Conservation (phyloP, 1,140 invertebrate genomes). For the Eumaeus atala region DNA sequence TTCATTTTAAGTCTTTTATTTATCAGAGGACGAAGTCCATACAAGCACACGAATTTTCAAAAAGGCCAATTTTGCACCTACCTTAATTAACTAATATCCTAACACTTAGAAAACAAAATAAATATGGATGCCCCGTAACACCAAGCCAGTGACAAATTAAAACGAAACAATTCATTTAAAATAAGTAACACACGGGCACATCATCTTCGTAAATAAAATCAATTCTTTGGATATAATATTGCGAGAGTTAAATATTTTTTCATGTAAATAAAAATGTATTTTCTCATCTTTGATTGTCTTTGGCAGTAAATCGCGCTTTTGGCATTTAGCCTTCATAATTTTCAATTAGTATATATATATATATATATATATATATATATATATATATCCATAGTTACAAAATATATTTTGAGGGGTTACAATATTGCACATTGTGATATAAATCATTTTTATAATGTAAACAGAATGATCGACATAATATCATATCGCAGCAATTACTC, state of each 20-base stretch:
- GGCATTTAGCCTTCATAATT: neutral
- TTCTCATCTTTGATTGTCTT: conserved; percentile 14
- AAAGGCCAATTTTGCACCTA: conserved; percentile 44
- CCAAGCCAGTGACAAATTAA: conserved; percentile 19
- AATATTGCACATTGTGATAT: too few relatives aligned
- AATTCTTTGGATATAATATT: conserved; percentile 38
- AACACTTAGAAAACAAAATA: conserved; percentile 23
- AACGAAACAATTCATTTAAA: conserved; percentile 6
- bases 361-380: too few relatives aligned
- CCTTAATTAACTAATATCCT: conserved; percentile 27
- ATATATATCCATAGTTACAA: too few relatives aligned
- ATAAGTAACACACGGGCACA: too few relatives aligned
- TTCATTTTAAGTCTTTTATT: conserved; percentile 53
- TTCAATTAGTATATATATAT: too few relatives aligned
- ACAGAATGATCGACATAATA: too few relatives aligned
- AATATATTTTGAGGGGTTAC: too few relatives aligned
- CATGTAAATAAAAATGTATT: conserved; percentile 5
- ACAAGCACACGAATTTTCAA: conserved; percentile 45
- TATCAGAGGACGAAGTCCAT: conserved; percentile 47
- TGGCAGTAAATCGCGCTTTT: conserved; percentile 13
- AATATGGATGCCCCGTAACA: conserved; percentile 23
- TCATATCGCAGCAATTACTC: too few relatives aligned
- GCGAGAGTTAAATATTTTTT: conserved; percentile 20
- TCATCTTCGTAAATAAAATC: neutral
- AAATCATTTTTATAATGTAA: too few relatives aligned